Percentiles rank a stretch among this genome's conserved stretches.
phyloP scores from a whole-genome alignment of 2,888 invertebrate genomes.

The Dusona sp. region DNA sequence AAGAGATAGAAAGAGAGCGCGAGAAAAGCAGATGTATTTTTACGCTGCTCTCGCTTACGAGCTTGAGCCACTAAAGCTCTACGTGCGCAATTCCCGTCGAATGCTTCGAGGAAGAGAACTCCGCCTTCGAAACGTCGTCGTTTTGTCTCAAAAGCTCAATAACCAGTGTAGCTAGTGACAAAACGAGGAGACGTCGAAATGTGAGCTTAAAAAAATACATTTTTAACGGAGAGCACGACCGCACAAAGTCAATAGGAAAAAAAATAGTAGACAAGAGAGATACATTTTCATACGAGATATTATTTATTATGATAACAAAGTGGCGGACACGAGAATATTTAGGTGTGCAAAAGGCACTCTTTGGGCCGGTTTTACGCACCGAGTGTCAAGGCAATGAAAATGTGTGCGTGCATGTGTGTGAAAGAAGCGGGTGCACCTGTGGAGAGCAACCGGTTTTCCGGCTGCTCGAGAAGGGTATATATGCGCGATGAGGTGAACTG shows the following conservation, averaged over 20 bases:
- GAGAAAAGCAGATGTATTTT: conserved; percentile 75
- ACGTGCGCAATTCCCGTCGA: conserved; percentile 60
- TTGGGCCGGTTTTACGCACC: conserved; percentile 45
- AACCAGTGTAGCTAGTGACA: conserved; percentile 45
- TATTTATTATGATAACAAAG: conserved; percentile 44
- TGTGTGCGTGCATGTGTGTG: conserved; percentile 48
- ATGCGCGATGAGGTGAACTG: conserved; percentile 32
- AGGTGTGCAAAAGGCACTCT: conserved; percentile 40
- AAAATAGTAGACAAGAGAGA: conserved; percentile 27
- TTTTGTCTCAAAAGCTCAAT: conserved; percentile 54
- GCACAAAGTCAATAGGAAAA: conserved; percentile 23
- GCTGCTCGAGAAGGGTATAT: conserved; percentile 70
- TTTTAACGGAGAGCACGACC: background rate
- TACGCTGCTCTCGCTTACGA: conserved; percentile 71
- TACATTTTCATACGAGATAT: conserved; percentile 4
- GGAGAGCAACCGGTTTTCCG: conserved; percentile 78
- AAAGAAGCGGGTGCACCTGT: conserved; percentile 75
- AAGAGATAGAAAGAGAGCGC: conserved; percentile 34
- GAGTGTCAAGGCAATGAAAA: conserved; percentile 48
- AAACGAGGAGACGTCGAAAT: background rate
- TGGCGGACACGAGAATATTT: conserved; percentile 32
- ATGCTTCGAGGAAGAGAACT: conserved; percentile 44
- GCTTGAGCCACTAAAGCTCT: conserved; percentile 21
- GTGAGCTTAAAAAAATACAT: conserved; percentile 1
- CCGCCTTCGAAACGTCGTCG: conserved; percentile 42